A percentile compares a stretch with the other conserved stretches of the same genome.
These are phyloP conservation scores for Rhinatrema bivittatum DNA, from an alignment of 2,797 vertebrate species.

Conservation along the genomic window DNA sequence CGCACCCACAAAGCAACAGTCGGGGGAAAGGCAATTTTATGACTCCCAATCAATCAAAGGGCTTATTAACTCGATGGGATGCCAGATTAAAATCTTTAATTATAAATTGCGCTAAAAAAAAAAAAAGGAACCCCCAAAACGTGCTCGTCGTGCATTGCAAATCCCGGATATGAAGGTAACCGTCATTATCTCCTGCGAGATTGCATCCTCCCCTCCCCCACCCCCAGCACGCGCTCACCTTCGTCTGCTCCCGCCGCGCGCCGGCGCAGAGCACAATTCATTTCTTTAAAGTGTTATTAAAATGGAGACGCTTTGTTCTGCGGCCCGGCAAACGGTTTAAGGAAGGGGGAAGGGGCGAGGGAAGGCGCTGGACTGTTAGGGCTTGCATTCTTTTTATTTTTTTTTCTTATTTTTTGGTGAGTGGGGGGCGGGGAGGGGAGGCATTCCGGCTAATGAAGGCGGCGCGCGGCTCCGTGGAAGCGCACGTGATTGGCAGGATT, in stretches of 20 bases:
- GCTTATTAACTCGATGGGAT: constrained; percentile 78
- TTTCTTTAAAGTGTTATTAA: constrained; percentile 52
- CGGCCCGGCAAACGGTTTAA: constrained; percentile 14
- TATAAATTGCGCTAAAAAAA: constrained; percentile 74
- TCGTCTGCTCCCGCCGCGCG: constrained; percentile 55
- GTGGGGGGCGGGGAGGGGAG: constrained; percentile 14
- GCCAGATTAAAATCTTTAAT: constrained; percentile 82
- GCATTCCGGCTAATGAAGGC: constrained; percentile 38
- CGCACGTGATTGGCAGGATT: constrained; percentile 41
- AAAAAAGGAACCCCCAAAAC: too few species aligned
- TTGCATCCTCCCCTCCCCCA: constrained; percentile 53
- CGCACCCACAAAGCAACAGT: constrained; percentile 60
- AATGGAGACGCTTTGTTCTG: constrained; percentile 34
- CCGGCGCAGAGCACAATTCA: constrained; percentile 49
- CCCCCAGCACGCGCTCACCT: constrained; percentile 55
- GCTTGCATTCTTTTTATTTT: constrained; percentile 15
- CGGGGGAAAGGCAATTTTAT: constrained; percentile 75
- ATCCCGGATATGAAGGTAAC: constrained; percentile 75
- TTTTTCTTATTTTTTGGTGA: constrained; percentile 4
- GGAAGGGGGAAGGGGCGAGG: neutral
- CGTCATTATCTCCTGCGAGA: constrained; percentile 69
- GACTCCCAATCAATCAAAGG: constrained; percentile 77
- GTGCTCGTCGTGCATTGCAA: constrained; percentile 68
- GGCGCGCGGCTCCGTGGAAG: constrained; percentile 33
- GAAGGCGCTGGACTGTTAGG: constrained; percentile 24